Conservation (phyloP, 1,140 invertebrate genomes). For the Panagrolaimus sp. region DNA sequence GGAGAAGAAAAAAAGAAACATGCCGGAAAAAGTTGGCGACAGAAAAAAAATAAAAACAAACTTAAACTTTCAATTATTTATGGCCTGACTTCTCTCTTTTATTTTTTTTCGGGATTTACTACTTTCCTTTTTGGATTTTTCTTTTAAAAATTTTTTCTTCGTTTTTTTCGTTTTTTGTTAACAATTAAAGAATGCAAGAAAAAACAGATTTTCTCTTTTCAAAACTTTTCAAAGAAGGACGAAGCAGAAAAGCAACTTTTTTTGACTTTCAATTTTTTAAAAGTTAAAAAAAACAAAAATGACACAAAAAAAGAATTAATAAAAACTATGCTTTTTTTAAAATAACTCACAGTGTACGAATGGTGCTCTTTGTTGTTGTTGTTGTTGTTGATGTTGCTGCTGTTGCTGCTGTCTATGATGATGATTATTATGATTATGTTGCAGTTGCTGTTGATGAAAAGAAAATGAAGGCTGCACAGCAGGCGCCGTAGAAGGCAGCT, state of each 20-base stretch:
- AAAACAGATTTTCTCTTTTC: too few species aligned
- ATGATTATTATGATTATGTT: slow-evolving; percentile 4
- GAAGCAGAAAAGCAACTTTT: too few species aligned
- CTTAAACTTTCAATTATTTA: slow-evolving; percentile 27
- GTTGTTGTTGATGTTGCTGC: slow-evolving; percentile 15
- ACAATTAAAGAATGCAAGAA: too few species aligned
- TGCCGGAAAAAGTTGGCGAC: too few species aligned
- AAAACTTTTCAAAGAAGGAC: too few species aligned
- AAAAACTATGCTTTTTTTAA: not conserved
- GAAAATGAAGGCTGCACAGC: not conserved
- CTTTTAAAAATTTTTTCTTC: too few species aligned
- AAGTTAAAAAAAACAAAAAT: not conserved
- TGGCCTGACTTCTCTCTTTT: too few species aligned
- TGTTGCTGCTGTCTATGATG: slow-evolving; percentile 2
- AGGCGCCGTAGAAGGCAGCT: slow-evolving; percentile 17
- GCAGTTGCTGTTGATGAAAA: slow-evolving; percentile 7
- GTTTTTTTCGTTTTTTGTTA: too few species aligned
- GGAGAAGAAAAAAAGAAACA: too few species aligned
- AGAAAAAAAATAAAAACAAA: slow-evolving; percentile 12
- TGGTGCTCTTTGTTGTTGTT: slow-evolving; percentile 44
- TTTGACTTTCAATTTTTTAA: not conserved
- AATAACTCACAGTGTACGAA: slow-evolving; percentile 54
- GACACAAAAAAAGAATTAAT: not conserved
- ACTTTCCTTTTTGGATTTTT: too few species aligned
- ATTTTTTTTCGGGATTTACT: too few species aligned